These are phyloP conservation scores for Hirundichthys speculiger DNA, from an alignment of 2,113 vertebrate species.

Conservation along the genomic window DNA sequence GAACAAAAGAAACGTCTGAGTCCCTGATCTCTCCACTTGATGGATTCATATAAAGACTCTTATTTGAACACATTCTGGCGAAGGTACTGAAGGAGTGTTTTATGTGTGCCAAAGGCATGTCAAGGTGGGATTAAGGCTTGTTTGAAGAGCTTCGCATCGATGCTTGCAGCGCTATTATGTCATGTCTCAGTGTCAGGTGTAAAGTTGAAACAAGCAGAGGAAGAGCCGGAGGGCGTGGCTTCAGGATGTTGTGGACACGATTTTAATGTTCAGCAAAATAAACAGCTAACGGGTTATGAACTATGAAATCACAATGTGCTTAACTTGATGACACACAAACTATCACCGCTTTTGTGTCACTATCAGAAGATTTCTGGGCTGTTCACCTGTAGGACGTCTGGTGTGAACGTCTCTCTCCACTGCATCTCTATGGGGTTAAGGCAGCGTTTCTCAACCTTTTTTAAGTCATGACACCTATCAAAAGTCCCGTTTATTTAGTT, in stretches of 20 bases:
- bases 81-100: slow-evolving; percentile 22
- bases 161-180: not conserved
- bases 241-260: not conserved
- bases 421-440: too few species aligned
- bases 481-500: too few species aligned
- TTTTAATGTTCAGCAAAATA: not conserved
- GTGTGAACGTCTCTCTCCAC: too few species aligned
- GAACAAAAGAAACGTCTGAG: slow-evolving; percentile 44
- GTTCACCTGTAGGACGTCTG: too few species aligned
- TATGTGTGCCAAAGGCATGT: slow-evolving; percentile 20
- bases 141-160: slow-evolving; percentile 39
- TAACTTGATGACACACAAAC: too few species aligned
- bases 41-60: slow-evolving; percentile 42
- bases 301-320: too few species aligned
- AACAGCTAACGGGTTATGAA: not conserved
- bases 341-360: too few species aligned
- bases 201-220: slow-evolving; percentile 5
- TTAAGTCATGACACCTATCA: too few species aligned
- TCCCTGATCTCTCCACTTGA: slow-evolving; percentile 24
- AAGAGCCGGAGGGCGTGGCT: slow-evolving; percentile 1
- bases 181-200: slow-evolving; percentile 22
- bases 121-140: slow-evolving; percentile 16
- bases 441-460: too few species aligned
- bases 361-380: too few species aligned
- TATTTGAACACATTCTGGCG: slow-evolving; percentile 7